Base-by-base conservation (phyloP, 1,140 invertebrate species). In the Pogonus chalceus region DNA sequence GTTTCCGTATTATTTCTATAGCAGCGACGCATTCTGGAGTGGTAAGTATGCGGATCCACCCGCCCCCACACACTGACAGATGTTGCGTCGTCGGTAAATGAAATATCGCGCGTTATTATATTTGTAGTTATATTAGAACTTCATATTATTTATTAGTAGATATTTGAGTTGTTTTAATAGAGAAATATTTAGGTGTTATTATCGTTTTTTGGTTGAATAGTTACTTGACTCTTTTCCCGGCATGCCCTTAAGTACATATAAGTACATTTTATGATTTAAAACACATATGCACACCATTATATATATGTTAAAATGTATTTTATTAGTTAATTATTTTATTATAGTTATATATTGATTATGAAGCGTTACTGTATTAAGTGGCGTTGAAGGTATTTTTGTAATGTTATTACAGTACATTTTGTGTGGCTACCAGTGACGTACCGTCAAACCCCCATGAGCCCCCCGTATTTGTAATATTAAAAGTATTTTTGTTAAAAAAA, bases 211-310 rank as follows among this genome's bases (percentile, higher is more conserved):
- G n/a, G n/a, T 7, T 43, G 65, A 67, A 67, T 67, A 59, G 64
- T 67, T 67, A 67, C 64, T 68, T 66, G 64, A 69, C 71, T 77
- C 74, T 77, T 79, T 78, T 79, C 75, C 75, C 77, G 76, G 78
- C 78, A 80, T 81, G 78, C 71, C 66, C 65, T 69, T 64, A 69
- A 66, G 64, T 68, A 61, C 50, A 52, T 47, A 49, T 60, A 54
- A 50, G 57, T 58, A 51, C 53, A 53, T 52, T 35, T 58, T 48
- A 52, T 51, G 49, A 59, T 59, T 55, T 55, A 54, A 56, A 56
- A 49, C 39, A 53, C 26, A 57, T 26, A 22, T 20, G 16, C 7
- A 56, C 16, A 9, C 20, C 14, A 21, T 18, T 55, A 55, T 22
- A 20, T 21, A 20, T 54, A 54, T 23, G 26, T 49, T 54, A 16